Evolutionary conservation across 23 tunicate species (phyloP), one percentile per base, ranked within the genome.

Genomic region (Aplidium turbinatum): DNA sequence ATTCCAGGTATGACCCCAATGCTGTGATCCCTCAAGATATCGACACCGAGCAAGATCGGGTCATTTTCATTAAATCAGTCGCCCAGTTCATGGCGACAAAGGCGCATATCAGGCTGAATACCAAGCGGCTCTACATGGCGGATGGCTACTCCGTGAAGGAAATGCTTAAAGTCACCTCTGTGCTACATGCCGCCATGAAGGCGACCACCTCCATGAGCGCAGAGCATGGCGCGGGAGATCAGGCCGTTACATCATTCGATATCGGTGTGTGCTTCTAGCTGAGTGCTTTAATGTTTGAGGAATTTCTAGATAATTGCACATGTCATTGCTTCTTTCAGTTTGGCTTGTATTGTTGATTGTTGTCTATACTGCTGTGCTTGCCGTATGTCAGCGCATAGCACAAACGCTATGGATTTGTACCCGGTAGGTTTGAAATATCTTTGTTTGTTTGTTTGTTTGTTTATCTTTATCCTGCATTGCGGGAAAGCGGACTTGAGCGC

Each of bases 101-200:
- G 57, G 84, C 87, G 28, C 95, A 94, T 45, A 78, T 94, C 13
- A 86, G 82, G 68, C 80, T 94, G 26, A 94, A 94, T 60, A 94
- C 99, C 19, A 94, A 94, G 77, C 69, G 95, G 16, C 70, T 94
- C 35, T 94, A 94, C 58, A 87, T 86, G 94, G 99, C 99, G 4
- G 99, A 94, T 64, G 99, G 99, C 0, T 94, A 94, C 72, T 90
- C 99, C 0, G 99, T 94, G 38, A 94, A 94, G 61, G 99, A 94
- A 55, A 57, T 94, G 73, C 68, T 94, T 0, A 94, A 94, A 65
- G 72, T 94, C 3, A 78, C 94, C 3, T 52, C 84, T 29, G 70
- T 94, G 2, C 69, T 94, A 0, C 82, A 77, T 48, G 35, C 29
- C 58, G 99, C 94, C 6, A 82, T 86, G 94, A 87, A 79, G 74